Percentiles rank a stretch among this genome's conserved stretches.
These are phyloP conservation scores for Mamestra configurata DNA, from an alignment of 1,140 invertebrate genomes.

Conservation along the genomic window DNA sequence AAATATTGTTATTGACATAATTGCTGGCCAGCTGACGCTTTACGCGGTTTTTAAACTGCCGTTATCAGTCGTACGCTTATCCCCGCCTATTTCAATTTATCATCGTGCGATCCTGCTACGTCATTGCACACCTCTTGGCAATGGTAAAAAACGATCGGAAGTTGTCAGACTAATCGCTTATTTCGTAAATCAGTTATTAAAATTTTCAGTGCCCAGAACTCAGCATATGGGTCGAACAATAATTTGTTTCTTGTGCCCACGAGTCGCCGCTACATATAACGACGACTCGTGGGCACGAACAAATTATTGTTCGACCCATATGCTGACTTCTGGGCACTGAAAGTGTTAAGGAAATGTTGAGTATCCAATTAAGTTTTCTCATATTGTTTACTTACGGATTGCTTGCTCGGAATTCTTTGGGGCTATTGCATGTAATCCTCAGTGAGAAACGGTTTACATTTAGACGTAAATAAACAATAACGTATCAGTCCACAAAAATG, in stretches of 20 bases:
- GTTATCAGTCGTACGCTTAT: constrained; percentile 67
- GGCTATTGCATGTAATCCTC: constrained; percentile 80
- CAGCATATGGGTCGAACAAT: too few species aligned
- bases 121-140: constrained; percentile 52
- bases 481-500: too few species aligned
- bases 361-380: constrained; percentile 63
- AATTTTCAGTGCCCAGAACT: too few species aligned
- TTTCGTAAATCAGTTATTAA: constrained; percentile 28
- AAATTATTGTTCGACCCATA: too few species aligned
- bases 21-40: constrained; percentile 59
- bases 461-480: too few species aligned
- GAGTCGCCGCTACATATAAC: too few species aligned
- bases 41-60: constrained; percentile 45
- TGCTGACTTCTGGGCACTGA: too few species aligned
- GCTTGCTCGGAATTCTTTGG: constrained; percentile 70
- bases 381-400: constrained; percentile 71
- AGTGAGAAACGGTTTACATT: constrained; percentile 73
- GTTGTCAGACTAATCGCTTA: constrained; percentile 26
- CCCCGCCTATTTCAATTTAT: constrained; percentile 51
- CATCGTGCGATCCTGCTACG: constrained; percentile 58
- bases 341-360: constrained; percentile 52
- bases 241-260: too few species aligned
- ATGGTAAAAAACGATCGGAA: constrained; percentile 29
- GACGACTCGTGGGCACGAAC: too few species aligned
- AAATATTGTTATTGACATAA: constrained; percentile 57